Conservation (phyloP, 2,113 vertebrate genomes). For the Eurystomus gularis region DNA sequence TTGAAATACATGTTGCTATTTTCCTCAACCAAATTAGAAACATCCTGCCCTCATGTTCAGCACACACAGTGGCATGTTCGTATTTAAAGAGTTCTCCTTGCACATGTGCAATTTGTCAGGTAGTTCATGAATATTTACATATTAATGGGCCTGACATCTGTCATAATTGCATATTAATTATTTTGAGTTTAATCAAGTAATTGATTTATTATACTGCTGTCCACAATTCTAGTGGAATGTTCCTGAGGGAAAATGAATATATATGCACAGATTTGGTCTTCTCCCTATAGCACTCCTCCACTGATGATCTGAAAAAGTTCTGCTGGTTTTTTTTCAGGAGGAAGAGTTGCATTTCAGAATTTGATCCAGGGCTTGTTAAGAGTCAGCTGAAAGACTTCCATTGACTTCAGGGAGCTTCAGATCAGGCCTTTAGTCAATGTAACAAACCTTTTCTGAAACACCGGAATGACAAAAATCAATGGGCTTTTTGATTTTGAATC, state of each 20-base stretch:
- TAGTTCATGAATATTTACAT: constrained; percentile 58
- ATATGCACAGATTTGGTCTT: neutral
- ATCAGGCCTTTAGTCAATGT: neutral
- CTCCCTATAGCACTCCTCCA: neutral
- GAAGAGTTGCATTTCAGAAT: neutral
- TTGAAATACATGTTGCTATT: constrained; percentile 31
- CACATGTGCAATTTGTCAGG: constrained; percentile 1
- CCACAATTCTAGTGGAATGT: neutral
- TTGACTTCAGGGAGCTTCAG: neutral
- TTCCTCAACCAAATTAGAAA: constrained; percentile 32
- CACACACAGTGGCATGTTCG: neutral
- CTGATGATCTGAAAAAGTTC: neutral
- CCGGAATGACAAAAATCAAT: constrained; percentile 16
- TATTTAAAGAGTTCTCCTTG: constrained; percentile 3
- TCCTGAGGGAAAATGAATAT: neutral
- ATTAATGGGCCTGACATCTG: constrained; percentile 36
- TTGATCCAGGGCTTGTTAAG: neutral
- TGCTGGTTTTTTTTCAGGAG: neutral
- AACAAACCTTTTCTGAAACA: constrained; percentile 19
- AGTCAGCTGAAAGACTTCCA: neutral
- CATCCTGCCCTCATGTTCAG: constrained; percentile 42
- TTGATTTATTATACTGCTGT: constrained; percentile 32
- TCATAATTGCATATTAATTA: constrained; percentile 52
- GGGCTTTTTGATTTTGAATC: constrained; percentile 19
- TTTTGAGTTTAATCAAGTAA: constrained; percentile 44